Evolutionary conservation across 1,140 invertebrate species (phyloP).

Genomic region (Melanaphis sacchari): DNA sequence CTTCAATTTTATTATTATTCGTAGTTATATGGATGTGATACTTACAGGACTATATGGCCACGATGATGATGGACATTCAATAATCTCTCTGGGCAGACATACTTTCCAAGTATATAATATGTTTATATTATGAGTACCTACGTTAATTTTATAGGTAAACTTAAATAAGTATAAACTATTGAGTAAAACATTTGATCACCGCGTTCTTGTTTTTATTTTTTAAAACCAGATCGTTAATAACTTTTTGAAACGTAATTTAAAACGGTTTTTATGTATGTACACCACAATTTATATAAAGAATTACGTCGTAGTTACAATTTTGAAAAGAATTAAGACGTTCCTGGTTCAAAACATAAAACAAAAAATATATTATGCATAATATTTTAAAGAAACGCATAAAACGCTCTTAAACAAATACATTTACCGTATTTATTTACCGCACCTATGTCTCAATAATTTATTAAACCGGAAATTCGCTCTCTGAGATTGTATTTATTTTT

Average conservation of each 20-base stretch:
- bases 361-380: not conserved
- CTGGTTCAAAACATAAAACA: not conserved
- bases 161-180: not conserved
- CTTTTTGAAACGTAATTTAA: conserved; percentile 8
- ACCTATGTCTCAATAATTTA: not conserved
- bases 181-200: not conserved
- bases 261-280: not conserved
- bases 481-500: not conserved
- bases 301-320: not conserved
- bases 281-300: not conserved
- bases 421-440: not conserved
- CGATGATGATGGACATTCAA: too few species aligned
- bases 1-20: too few species aligned
- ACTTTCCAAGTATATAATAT: not conserved
- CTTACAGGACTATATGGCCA: too few species aligned
- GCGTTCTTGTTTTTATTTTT: not conserved
- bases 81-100: too few species aligned
- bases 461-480: not conserved
- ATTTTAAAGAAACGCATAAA: not conserved
- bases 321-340: not conserved
- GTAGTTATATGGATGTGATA: too few species aligned
- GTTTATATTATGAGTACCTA: not conserved
- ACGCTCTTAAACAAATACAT: not conserved
- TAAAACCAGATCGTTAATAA: not conserved
- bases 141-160: not conserved